These are phyloP conservation scores for Xanthia togata DNA, from an alignment of 2,888 invertebrate genomes.

Conservation along the genomic window DNA sequence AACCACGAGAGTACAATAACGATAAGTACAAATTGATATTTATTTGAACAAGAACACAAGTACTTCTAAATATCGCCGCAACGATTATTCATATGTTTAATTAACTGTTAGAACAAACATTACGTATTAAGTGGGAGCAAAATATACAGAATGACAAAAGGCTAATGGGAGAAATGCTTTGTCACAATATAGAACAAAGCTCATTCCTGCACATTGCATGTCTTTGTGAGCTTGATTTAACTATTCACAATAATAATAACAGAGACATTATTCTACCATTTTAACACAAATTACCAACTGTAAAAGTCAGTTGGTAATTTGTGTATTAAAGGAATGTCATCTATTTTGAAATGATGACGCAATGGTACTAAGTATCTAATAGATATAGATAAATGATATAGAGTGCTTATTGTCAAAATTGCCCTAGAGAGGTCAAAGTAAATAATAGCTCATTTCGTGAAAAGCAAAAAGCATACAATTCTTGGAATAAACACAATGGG, in stretches of 20 bases:
- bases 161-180: conserved; percentile 38
- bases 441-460: conserved; percentile 4
- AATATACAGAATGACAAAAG: conserved; percentile 23
- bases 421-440: background rate
- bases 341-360: background rate
- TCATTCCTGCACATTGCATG: conserved; percentile 8
- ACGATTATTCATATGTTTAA: conserved; percentile 50
- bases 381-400: background rate
- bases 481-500: conserved; percentile 25
- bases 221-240: conserved; percentile 2
- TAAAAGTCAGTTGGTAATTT: too few relatives aligned
- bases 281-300: background rate
- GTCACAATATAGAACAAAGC: conserved; percentile 33
- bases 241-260: background rate
- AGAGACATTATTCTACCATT: background rate
- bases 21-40: conserved; percentile 1
- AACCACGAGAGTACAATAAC: background rate
- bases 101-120: conserved; percentile 48
- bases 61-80: conserved; percentile 22
- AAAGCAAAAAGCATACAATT: conserved; percentile 6
- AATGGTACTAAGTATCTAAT: background rate
- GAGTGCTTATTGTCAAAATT: background rate
- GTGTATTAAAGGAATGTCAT: background rate
- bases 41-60: conserved; percentile 23
- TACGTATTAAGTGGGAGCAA: conserved; percentile 24